Conservation (phyloP, 2,113 vertebrate species). For the Suncus etruscus region DNA sequence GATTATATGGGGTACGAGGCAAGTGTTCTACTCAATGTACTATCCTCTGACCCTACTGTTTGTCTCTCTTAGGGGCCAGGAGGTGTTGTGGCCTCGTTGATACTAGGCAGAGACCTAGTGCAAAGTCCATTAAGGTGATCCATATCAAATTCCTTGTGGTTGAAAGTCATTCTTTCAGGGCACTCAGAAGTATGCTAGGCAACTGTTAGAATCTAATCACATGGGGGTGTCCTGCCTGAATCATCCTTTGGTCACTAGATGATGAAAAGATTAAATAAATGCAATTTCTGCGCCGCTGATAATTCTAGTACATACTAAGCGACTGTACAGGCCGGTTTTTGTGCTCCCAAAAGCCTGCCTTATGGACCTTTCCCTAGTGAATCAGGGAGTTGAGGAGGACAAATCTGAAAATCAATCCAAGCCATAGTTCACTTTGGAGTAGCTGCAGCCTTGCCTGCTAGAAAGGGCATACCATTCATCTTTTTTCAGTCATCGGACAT, state of each 20-base stretch:
- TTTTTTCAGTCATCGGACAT: not conserved
- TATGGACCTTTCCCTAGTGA: not conserved
- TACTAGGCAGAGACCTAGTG: not conserved
- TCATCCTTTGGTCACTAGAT: slow-evolving; percentile 19
- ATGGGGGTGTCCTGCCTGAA: not conserved
- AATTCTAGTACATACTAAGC: slow-evolving; percentile 38
- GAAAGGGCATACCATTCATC: not conserved
- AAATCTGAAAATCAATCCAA: slow-evolving; percentile 31
- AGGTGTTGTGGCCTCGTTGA: no score
- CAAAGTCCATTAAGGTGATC: slow-evolving; percentile 1
- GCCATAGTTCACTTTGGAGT: slow-evolving; percentile 1
- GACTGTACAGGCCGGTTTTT: slow-evolving; percentile 16
- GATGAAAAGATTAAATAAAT: not conserved
- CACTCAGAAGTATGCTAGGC: not conserved
- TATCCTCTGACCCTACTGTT: not conserved
- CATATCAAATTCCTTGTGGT: not conserved
- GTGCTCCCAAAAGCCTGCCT: not conserved
- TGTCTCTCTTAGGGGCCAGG: not conserved
- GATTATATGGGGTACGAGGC: no score
- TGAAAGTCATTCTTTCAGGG: slow-evolving; percentile 28
- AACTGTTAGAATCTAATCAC: not conserved
- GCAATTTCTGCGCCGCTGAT: not conserved
- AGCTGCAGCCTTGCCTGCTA: not conserved
- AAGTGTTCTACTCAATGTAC: no score
- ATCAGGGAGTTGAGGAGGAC: not conserved